Percentiles rank a stretch among this genome's conserved stretches.
Evolutionary conservation across 1,140 invertebrate species (phyloP).

Genomic region (Teleogryllus occipitalis): DNA sequence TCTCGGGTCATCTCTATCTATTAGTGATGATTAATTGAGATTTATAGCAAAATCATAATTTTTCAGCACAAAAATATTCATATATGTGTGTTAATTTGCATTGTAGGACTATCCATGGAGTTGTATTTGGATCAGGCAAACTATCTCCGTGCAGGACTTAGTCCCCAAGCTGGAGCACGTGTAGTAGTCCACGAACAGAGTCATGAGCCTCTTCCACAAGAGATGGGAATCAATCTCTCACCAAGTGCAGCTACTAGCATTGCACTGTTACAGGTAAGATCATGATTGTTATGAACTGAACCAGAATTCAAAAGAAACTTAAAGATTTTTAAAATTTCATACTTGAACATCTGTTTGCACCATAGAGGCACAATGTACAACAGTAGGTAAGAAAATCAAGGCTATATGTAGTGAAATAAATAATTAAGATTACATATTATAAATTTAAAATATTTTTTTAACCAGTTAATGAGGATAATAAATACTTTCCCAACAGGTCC

Average conservation of each 20-base stretch:
- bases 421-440: neutral
- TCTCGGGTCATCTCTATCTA: no score
- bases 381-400: neutral
- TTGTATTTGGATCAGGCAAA: slow-evolving; percentile 21
- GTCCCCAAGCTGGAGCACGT: slow-evolving; percentile 22
- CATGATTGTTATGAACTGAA: neutral
- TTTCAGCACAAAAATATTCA: no score
- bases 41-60: no score
- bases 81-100: no score
- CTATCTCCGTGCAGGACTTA: slow-evolving; percentile 19
- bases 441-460: neutral
- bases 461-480: neutral
- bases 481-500: neutral
- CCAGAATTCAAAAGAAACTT: neutral
- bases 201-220: slow-evolving; percentile 17
- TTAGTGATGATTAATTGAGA: no score
- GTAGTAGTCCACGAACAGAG: slow-evolving; percentile 18
- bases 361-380: neutral
- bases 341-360: neutral
- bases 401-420: neutral
- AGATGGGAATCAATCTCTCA: slow-evolving; percentile 21
- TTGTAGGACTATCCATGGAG: slow-evolving; percentile 22
- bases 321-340: no score
- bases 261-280: slow-evolving; percentile 19
- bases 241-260: slow-evolving; percentile 20